Base-by-base conservation (phyloP, 1,140 invertebrate species). In the Alviniconcha marisindica region DNA sequence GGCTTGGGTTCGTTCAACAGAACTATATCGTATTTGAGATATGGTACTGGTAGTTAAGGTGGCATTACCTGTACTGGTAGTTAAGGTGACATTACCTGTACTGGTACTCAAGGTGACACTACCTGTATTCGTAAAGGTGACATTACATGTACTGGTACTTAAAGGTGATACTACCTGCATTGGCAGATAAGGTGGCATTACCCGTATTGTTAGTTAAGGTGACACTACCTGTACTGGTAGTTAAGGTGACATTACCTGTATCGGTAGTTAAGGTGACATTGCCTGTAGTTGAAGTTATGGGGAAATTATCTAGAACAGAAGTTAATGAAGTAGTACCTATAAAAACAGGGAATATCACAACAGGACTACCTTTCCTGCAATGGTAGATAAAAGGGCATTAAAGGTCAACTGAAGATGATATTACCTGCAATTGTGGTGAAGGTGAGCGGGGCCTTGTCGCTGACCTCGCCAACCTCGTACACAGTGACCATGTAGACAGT, bases 401-500 rank as follows among this genome's bases (percentile, higher is more conserved):
- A 12, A 54, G 12, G 51, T 54, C 10, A 54, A 54, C 24, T 12
- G 51, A 24, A 14, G 12, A 54, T 24, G 51, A 12, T 54, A 24
- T 24, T 54, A 12, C 10, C 10, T 24, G 51, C 10, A 54, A n/a
- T n/a, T 60, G 81, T 82, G 21, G 31, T 60, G 51, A 82, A 82
- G 0, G 5, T 28, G 15, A 82, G 15, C 21, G 51, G 15, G 0
- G 48, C 33, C 1, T 24, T 28, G 48, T 82, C 81, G 33, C 81
- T 82, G 4, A 48, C 44, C 24, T 63, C 38, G 21, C 71, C 56
- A 1, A 28, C 33, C 44, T 18, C 44, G 71, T 60, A 82, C 1
- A 42, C 71, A 12, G 71, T 82, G 10, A 76, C 73, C 71, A 82
- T 54, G 73, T 40, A 38, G 51, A 77, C 63, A 24, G 71, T 76